Evolutionary conservation across 2,113 vertebrate genomes (phyloP).

Genomic region (Bothrops jararaca): DNA sequence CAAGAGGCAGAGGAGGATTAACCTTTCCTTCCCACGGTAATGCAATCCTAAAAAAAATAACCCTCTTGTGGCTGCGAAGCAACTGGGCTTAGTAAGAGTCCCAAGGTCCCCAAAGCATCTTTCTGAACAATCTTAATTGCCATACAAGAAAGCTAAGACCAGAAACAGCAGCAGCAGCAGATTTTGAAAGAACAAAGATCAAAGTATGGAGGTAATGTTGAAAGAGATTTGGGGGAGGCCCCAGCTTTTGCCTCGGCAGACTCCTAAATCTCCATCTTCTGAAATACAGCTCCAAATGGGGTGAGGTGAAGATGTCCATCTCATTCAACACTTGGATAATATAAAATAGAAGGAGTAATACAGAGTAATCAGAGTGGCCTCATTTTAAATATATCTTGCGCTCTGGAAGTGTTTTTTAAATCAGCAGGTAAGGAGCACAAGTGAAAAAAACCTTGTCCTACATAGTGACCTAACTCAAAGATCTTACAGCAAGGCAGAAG

Average conservation of each 20-base stretch:
- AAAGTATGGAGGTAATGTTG: neutral
- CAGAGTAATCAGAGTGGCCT: neutral
- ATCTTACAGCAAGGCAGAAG: fast-evolving
- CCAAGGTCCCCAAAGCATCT: neutral
- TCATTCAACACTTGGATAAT: neutral
- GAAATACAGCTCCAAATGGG: neutral
- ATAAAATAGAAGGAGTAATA: neutral
- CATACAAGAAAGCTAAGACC: neutral
- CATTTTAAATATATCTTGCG: neutral
- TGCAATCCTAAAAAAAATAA: neutral
- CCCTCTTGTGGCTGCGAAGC: neutral
- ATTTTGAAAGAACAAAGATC: neutral
- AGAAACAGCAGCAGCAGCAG: neutral
- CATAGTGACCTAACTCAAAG: fast-evolving
- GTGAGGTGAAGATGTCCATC: no score
- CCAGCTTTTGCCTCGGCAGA: neutral
- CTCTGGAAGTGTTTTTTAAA: neutral
- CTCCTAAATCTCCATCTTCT: neutral
- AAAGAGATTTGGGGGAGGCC: neutral
- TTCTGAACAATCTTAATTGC: neutral
- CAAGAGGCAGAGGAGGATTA: neutral
- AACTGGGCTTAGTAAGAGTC: neutral
- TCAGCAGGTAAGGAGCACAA: neutral
- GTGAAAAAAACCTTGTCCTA: neutral
- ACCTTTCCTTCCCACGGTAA: neutral